Percentiles rank a stretch among this genome's conserved stretches.
Conservation (phyloP, 2,888 invertebrate species). For the Leptinotarsa peninsularis region DNA sequence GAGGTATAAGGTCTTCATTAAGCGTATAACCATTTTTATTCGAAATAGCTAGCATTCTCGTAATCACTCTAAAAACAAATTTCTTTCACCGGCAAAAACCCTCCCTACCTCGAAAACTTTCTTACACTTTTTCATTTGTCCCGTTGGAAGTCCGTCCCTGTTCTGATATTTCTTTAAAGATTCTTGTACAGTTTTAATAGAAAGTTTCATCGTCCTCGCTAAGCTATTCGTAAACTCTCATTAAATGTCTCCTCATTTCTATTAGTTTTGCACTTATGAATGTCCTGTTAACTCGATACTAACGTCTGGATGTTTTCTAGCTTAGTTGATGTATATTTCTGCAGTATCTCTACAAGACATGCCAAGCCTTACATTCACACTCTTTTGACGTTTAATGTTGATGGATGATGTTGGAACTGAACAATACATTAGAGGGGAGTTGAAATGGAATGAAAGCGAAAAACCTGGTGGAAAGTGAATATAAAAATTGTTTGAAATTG, state of each 20-base stretch:
- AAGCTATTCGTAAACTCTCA: conserved; percentile 48
- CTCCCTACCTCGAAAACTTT: neutral
- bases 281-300: conserved; percentile 27
- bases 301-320: neutral
- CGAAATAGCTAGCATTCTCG: too few species aligned
- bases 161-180: conserved; percentile 39
- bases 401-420: neutral
- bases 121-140: neutral
- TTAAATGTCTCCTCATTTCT: conserved; percentile 45
- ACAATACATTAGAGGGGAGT: neutral
- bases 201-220: conserved; percentile 48
- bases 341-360: conserved; percentile 1
- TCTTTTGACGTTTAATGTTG: neutral
- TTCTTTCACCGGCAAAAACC: neutral
- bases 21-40: too few species aligned
- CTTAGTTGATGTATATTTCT: conserved; percentile 20
- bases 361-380: neutral
- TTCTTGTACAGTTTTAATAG: conserved; percentile 52
- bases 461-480: neutral
- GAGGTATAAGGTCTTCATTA: too few species aligned
- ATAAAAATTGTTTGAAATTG: too few species aligned
- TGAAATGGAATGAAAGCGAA: neutral
- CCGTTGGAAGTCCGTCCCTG: neutral
- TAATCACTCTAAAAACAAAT: too few species aligned
- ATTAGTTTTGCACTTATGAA: conserved; percentile 33